Base-by-base conservation (phyloP, 2,888 invertebrate species). In the Theodoxus fluviatilis region DNA sequence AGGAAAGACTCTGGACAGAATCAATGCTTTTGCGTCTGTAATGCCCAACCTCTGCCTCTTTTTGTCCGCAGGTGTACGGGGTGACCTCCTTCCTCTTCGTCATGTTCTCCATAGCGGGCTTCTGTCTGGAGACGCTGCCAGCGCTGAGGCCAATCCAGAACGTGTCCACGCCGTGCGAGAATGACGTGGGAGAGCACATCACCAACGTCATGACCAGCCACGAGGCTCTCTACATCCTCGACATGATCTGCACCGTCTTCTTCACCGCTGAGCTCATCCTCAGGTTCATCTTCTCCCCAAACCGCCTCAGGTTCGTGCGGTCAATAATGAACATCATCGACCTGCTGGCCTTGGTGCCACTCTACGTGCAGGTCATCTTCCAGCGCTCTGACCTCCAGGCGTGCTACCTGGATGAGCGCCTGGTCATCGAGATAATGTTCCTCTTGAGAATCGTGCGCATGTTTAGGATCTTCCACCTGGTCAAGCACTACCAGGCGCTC, bases 401-500 rank as follows among this genome's bases (percentile, higher is more conserved):
- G 55, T 85, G 85, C 74, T 81, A 84, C 67, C 78, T 80, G 55
- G 84, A 82, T 71, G 82, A 84, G 73, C 76, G 82, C 7, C 79
- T 83, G n/a, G 83, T 84, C 72, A 79, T 85, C 49, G 85, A 86
- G 75, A 82, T 83, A 40, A 85, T 88, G 77, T 88, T 88, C 76
- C 86, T 88, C 73, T 79, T 89, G 75, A 84, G 88, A 55, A 88
- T 89, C 68, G 85, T 88, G 69, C 81, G 88, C 38, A 88, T 88
- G 78, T 85, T 88, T 72, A 82, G 88, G 25, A 85, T 88, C 52
- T 88, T 88, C 82, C 88, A 88, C 74, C 76, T 88, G 67, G 88
- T 88, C 18, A 88, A 88, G 75, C 88, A 88, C 76, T 88, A 88
- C 74, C 87, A 87, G 72, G 88, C 88, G 12, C 79, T 88, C 18